Evolutionary conservation across 2,888 invertebrate genomes (phyloP).

Genomic region (Rhagonycha lutea): DNA sequence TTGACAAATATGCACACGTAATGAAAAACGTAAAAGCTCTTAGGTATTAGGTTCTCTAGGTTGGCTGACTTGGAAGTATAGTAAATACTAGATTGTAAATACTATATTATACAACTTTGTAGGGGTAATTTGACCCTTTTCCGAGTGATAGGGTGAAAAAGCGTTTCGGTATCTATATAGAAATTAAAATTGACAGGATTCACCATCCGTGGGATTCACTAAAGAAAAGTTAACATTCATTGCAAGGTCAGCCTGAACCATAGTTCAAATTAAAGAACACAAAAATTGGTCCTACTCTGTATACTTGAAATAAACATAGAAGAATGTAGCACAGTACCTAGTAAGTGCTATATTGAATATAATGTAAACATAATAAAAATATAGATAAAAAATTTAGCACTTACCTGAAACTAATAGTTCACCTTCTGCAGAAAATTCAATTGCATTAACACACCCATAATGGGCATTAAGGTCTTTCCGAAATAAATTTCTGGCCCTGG

Average conservation of each 20-base stretch:
- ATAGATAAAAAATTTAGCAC: slow-evolving; percentile 22
- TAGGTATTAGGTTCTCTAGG: neutral
- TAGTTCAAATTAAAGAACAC: neutral
- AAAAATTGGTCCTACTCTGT: neutral
- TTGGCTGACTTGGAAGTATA: neutral
- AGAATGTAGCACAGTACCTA: neutral
- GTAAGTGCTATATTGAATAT: neutral
- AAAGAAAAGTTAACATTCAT: neutral
- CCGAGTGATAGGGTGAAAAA: no score
- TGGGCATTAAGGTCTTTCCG: slow-evolving; percentile 85
- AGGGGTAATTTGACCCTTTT: no score
- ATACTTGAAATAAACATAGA: neutral
- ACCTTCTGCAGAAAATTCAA: slow-evolving; percentile 90
- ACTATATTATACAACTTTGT: neutral
- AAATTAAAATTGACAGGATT: no score
- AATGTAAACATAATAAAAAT: neutral
- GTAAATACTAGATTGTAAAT: no score
- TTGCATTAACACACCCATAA: slow-evolving; percentile 95
- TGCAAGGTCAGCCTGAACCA: neutral
- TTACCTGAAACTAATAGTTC: slow-evolving; percentile 87
- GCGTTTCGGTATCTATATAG: no score
- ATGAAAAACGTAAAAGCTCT: neutral
- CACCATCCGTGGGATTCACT: no score
- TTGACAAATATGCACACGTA: neutral
- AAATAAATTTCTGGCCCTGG: slow-evolving; percentile 75